Percentiles rank a stretch among this genome's conserved stretches.
Evolutionary conservation across 2,888 invertebrate genomes (phyloP).

Genomic region (Automeris io): DNA sequence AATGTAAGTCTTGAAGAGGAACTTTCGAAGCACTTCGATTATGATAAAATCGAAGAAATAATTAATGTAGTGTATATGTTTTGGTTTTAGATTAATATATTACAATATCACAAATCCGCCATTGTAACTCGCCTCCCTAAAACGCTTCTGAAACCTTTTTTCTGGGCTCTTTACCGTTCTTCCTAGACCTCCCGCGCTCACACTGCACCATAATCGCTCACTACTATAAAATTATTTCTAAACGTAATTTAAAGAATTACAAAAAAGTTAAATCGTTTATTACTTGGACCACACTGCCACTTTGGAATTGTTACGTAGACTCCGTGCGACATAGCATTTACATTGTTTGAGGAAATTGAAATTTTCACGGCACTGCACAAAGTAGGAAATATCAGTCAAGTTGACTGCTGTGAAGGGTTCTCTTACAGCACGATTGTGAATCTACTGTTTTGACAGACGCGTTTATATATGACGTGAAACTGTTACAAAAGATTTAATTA

Average conservation of each 20-base stretch:
- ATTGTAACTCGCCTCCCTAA: no score
- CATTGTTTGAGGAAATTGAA: slow-evolving; percentile 42
- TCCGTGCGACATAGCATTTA: slow-evolving; percentile 9
- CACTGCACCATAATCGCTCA: no score
- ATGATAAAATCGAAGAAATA: no score
- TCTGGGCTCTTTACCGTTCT: no score
- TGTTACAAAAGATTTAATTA: slow-evolving; percentile 16
- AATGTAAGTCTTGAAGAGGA: no score
- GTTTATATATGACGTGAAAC: slow-evolving; percentile 15
- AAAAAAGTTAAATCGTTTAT: background rate
- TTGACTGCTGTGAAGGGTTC: slow-evolving; percentile 16
- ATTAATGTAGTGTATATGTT: no score
- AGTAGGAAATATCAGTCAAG: slow-evolving; percentile 32
- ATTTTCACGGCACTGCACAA: slow-evolving; percentile 32
- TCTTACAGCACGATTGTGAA: background rate
- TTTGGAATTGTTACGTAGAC: slow-evolving; percentile 5
- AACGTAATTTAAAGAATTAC: background rate
- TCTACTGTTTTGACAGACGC: slow-evolving; percentile 1
- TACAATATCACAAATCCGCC: no score
- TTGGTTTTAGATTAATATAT: no score
- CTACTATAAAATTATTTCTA: no score
- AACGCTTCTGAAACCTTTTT: no score
- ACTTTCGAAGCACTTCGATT: no score
- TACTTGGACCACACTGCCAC: background rate
- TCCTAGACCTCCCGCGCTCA: no score